phyloP scores from a whole-genome alignment of 2,113 vertebrate genomes.

The Anguilla rostrata region DNA sequence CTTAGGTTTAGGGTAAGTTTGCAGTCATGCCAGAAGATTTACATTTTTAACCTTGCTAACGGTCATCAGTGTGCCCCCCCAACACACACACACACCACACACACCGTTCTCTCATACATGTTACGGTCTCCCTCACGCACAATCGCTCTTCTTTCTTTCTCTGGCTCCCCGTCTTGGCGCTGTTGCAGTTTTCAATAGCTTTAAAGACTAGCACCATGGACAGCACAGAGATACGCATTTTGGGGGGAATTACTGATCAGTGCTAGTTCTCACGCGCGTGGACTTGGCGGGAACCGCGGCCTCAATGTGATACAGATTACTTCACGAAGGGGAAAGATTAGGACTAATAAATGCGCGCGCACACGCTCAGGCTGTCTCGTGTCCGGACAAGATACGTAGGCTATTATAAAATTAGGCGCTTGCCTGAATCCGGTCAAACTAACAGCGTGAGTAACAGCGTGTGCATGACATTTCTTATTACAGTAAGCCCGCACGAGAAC shows the following conservation, averaged over 20 bases:
- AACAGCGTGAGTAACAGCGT: neutral
- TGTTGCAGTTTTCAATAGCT: conserved; percentile 26
- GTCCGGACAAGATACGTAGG: neutral
- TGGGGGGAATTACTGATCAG: conserved; percentile 50
- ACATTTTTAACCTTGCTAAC: conserved; percentile 1
- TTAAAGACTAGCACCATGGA: conserved; percentile 63
- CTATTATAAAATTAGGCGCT: neutral
- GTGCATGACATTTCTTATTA: neutral
- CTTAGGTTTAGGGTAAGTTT: conserved; percentile 11
- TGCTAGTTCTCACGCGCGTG: neutral
- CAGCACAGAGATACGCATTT: conserved; percentile 63
- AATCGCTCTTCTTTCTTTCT: neutral
- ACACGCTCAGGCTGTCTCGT: neutral
- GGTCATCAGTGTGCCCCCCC: neutral
- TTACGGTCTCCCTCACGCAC: conserved; percentile 21
- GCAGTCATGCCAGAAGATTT: conserved; percentile 18
- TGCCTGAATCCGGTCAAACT: neutral
- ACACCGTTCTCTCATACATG: neutral
- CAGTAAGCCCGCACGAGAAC: neutral
- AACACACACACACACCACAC: neutral
- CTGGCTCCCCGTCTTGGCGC: conserved; percentile 11
- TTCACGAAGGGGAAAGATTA: neutral
- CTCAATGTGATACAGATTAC: neutral
- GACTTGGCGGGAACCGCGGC: conserved; percentile 6
- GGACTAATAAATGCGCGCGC: neutral